Evolutionary conservation across 2,113 vertebrate genomes (phyloP).

Genomic region (Melanocharis versteri): DNA sequence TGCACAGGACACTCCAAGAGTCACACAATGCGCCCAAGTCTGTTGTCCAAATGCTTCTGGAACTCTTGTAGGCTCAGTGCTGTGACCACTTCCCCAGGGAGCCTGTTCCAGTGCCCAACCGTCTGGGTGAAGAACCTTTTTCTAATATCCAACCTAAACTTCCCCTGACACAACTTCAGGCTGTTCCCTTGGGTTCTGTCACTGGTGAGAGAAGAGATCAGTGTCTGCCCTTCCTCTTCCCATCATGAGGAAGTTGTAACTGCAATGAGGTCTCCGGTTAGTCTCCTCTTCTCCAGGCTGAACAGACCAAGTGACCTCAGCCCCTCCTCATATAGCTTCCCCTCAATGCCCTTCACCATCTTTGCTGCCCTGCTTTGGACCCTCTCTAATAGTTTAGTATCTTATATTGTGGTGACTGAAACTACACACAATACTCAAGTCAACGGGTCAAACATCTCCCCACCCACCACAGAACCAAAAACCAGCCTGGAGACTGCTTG

Average conservation of each 20-base stretch:
- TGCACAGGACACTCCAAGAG: no score
- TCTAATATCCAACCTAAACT: not conserved
- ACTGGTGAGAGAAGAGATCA: not conserved
- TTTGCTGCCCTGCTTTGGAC: not conserved
- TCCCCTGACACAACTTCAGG: not conserved
- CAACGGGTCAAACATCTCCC: not conserved
- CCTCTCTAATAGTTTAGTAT: not conserved
- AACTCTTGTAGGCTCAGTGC: not conserved
- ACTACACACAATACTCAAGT: not conserved
- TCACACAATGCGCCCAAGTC: not conserved
- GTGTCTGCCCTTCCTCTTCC: not conserved
- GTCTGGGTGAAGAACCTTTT: not conserved
- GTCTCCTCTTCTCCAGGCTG: not conserved
- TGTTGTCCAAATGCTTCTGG: not conserved
- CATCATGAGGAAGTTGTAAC: rapidly evolving
- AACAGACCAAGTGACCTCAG: not conserved
- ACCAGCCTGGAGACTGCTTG: not conserved
- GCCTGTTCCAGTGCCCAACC: not conserved
- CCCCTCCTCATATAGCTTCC: not conserved
- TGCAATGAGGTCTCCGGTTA: not conserved
- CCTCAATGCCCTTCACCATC: not conserved
- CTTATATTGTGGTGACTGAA: not conserved
- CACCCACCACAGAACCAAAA: not conserved
- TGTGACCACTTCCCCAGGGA: not conserved
- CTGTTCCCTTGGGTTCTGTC: not conserved